phyloP scores from a whole-genome alignment of 2,797 vertebrate genomes.

The Emydoidea blandingii region DNA sequence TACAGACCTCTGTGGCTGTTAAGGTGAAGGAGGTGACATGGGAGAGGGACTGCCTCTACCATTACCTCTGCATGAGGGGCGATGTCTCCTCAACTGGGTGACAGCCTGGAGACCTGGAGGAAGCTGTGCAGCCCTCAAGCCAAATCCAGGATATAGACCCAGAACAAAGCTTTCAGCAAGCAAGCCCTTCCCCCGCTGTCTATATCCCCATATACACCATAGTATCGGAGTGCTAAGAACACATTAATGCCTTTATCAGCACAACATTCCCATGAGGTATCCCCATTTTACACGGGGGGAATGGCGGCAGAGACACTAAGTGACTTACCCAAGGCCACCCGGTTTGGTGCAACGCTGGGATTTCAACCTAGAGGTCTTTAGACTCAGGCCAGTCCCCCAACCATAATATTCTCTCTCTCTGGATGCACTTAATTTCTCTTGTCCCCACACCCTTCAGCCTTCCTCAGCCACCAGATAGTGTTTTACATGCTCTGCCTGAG shows the following conservation, averaged over 20 bases:
- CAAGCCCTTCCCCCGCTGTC: neutral
- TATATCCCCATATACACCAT: neutral
- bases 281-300: neutral
- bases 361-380: neutral
- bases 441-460: neutral
- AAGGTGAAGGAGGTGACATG: neutral
- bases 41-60: neutral
- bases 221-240: neutral
- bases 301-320: neutral
- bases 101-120: too few relatives aligned
- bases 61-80: neutral
- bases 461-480: neutral
- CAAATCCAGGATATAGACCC: neutral
- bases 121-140: neutral
- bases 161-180: neutral
- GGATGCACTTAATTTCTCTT: neutral
- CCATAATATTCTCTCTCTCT: neutral
- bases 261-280: neutral
- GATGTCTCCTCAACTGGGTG: neutral
- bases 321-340: neutral
- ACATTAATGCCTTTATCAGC: neutral
- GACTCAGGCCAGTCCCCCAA: rapidly evolving
- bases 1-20: neutral
- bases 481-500: neutral
- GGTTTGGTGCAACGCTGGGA: neutral